phyloP scores from a whole-genome alignment of 2,113 vertebrate species.

The Malurus melanocephalus region DNA sequence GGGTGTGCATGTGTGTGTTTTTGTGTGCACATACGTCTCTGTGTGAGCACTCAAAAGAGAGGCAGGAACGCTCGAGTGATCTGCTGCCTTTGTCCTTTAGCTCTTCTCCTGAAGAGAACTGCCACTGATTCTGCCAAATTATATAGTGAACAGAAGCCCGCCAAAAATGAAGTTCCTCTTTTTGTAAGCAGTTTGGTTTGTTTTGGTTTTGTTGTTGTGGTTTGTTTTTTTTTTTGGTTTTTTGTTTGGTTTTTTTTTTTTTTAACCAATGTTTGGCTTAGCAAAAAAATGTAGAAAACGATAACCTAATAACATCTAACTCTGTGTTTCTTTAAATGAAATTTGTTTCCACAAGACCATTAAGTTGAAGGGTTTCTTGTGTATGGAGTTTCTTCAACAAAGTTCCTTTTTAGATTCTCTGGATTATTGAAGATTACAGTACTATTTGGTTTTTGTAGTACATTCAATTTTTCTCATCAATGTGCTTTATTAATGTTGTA shows the following conservation, averaged over 20 bases:
- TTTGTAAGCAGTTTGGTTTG: slow-evolving; percentile 73
- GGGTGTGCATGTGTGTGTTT: slow-evolving; percentile 4
- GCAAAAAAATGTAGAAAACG: slow-evolving; percentile 35
- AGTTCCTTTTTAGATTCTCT: slow-evolving; percentile 25
- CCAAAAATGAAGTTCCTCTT: slow-evolving; percentile 78
- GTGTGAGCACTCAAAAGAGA: background rate
- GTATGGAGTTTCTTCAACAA: slow-evolving; percentile 35
- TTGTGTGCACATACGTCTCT: background rate
- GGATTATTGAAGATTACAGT: slow-evolving; percentile 22
- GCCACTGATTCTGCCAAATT: slow-evolving; percentile 63
- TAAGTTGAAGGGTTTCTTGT: slow-evolving; percentile 58
- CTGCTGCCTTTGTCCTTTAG: slow-evolving; percentile 52
- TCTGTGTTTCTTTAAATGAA: slow-evolving; percentile 37
- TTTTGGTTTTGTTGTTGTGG: slow-evolving; percentile 13
- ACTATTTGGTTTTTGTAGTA: background rate
- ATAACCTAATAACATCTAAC: slow-evolving; percentile 37
- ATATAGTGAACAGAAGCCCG: slow-evolving; percentile 69
- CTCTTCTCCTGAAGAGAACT: slow-evolving; percentile 45
- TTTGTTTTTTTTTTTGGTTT: background rate
- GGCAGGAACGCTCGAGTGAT: background rate
- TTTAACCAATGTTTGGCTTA: slow-evolving; percentile 46
- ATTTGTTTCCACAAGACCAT: slow-evolving; percentile 53
- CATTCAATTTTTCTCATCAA: background rate
- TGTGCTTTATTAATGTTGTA: background rate
- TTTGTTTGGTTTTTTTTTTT: too few relatives aligned